phyloP scores from a whole-genome alignment of 2,797 vertebrate species.

The Pseudotriccus pelzelni region DNA sequence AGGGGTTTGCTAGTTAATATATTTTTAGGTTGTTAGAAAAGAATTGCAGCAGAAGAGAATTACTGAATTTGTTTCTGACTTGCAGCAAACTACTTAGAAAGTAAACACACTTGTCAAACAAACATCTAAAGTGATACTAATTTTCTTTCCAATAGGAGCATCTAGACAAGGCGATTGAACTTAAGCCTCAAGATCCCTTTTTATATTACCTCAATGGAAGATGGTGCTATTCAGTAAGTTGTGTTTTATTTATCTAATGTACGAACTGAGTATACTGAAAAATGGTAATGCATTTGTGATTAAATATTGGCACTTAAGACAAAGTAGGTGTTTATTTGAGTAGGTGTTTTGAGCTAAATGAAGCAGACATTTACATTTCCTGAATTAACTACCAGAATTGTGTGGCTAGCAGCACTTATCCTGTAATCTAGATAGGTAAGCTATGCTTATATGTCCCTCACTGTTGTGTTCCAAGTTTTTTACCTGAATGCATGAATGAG shows the following conservation, averaged over 20 bases:
- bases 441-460: not conserved
- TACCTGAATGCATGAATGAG: not conserved
- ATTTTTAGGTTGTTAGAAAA: not conserved
- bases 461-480: not conserved
- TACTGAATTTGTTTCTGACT: not conserved
- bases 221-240: slow-evolving; percentile 95
- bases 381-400: not conserved
- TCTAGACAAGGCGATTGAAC: slow-evolving; percentile 92
- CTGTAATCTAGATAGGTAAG: not conserved
- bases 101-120: not conserved
- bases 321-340: not conserved
- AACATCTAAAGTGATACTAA: not conserved
- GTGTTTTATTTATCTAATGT: not conserved
- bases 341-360: not conserved
- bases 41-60: not conserved
- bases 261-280: not conserved
- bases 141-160: slow-evolving; percentile 85
- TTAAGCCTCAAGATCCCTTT: slow-evolving; percentile 91
- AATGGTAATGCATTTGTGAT: not conserved
- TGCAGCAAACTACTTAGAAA: not conserved
- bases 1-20: not conserved
- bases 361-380: not conserved
- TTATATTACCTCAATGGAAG: slow-evolving; percentile 95
- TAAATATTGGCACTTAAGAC: not conserved
- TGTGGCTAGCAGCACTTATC: not conserved